Evolutionary conservation across 1,140 invertebrate species (phyloP).

Genomic region (Micrasema minimum): DNA sequence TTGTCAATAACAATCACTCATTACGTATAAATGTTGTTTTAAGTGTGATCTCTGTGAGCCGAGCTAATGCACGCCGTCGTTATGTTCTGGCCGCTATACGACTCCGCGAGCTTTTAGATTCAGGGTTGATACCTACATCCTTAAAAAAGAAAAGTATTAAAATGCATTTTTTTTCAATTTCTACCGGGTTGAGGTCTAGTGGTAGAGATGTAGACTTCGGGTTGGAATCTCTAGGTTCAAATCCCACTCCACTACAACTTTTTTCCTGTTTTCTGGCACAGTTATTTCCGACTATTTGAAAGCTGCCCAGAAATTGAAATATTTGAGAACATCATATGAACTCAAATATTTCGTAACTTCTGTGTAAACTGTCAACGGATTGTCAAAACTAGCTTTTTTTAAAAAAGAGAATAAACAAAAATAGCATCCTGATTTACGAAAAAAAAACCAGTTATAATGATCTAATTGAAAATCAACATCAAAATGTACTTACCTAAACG

Average conservation of each 20-base stretch:
- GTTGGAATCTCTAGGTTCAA: too few relatives aligned
- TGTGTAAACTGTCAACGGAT: background rate
- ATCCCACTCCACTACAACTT: too few relatives aligned
- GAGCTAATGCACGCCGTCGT: constrained; percentile 49
- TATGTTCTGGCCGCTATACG: constrained; percentile 33
- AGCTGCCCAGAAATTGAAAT: too few relatives aligned
- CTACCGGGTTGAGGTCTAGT: too few relatives aligned
- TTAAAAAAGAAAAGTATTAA: background rate
- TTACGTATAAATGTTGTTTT: constrained; percentile 53
- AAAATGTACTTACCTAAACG: too few relatives aligned
- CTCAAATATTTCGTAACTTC: background rate
- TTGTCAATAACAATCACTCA: constrained; percentile 54
- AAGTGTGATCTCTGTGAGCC: constrained; percentile 48
- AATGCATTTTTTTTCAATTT: background rate
- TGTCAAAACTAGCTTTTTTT: background rate
- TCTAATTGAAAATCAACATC: too few relatives aligned
- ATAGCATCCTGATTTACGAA: background rate
- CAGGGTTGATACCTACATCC: background rate
- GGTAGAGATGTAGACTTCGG: too few relatives aligned
- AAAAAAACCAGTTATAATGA: too few relatives aligned
- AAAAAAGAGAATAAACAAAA: background rate
- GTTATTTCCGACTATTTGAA: too few relatives aligned
- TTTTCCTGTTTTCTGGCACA: too few relatives aligned
- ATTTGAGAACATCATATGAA: too few relatives aligned
- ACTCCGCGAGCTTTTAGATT: background rate